A percentile compares a stretch with the other conserved stretches of the same genome.
phyloP scores from a whole-genome alignment of 2,888 invertebrate genomes.

The Boloria euphrosyne region DNA sequence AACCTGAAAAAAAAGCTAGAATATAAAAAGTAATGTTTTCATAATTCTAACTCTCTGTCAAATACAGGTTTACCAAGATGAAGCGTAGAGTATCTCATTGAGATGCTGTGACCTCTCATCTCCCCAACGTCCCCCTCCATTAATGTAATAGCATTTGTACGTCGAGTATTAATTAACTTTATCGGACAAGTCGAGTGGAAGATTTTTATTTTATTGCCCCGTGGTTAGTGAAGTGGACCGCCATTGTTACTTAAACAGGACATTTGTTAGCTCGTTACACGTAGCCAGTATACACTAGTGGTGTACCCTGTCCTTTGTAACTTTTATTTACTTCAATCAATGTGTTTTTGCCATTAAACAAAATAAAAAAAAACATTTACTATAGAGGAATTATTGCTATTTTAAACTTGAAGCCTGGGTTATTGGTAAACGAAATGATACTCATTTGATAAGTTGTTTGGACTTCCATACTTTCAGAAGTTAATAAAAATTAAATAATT shows the following conservation, averaged over 20 bases:
- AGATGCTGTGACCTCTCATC: conserved; percentile 72
- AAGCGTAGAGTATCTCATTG: conserved; percentile 52
- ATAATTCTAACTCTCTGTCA: conserved; percentile 1
- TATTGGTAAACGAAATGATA: too few relatives aligned
- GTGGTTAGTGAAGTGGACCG: conserved; percentile 30
- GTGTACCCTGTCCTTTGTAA: not conserved
- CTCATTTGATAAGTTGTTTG: too few relatives aligned
- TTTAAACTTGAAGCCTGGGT: too few relatives aligned
- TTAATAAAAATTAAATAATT: too few relatives aligned
- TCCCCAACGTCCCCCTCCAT: conserved; percentile 52
- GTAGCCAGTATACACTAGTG: not conserved
- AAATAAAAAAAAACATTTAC: too few relatives aligned
- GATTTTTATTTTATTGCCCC: conserved; percentile 50
- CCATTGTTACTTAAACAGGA: conserved; percentile 21
- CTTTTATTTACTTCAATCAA: not conserved
- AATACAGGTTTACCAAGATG: conserved; percentile 1
- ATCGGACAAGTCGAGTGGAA: conserved; percentile 56
- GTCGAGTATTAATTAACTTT: conserved; percentile 58
- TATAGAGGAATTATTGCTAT: too few relatives aligned
- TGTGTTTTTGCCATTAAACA: too few relatives aligned
- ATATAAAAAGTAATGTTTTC: not conserved
- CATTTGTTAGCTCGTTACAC: conserved; percentile 15
- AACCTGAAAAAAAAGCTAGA: not conserved
- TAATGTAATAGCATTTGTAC: conserved; percentile 63
- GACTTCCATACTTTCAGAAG: too few relatives aligned